phyloP scores from a whole-genome alignment of 2,888 invertebrate genomes.

The Automeris io region DNA sequence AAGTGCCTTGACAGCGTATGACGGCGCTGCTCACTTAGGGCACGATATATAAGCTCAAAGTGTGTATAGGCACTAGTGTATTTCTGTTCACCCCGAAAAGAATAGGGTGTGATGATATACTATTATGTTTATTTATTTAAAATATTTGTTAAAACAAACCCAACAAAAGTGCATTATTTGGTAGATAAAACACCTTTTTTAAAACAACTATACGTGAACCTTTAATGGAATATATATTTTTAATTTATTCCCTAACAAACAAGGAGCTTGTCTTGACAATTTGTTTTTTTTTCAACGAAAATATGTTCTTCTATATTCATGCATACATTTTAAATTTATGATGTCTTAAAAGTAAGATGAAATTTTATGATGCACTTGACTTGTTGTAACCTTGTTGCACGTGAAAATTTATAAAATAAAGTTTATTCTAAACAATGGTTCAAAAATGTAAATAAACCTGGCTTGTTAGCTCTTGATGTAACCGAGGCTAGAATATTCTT shows the following conservation, averaged over 20 bases:
- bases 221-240: not conserved
- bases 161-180: slow-evolving; percentile 1
- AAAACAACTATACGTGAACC: too few relatives aligned
- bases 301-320: not conserved
- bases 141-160: too few relatives aligned
- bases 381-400: slow-evolving; percentile 26
- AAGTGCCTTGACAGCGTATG: too few relatives aligned
- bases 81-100: too few relatives aligned
- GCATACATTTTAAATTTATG: slow-evolving; percentile 4
- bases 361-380: slow-evolving; percentile 28
- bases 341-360: slow-evolving; percentile 15
- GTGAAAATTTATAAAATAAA: slow-evolving; percentile 20
- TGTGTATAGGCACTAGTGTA: too few relatives aligned
- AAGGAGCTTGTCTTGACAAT: not conserved
- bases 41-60: too few relatives aligned
- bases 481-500: not conserved
- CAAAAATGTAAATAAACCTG: slow-evolving; percentile 19
- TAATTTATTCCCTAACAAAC: not conserved
- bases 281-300: not conserved
- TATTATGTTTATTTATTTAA: too few relatives aligned
- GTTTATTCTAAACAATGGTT: slow-evolving; percentile 22
- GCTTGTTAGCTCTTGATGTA: slow-evolving; percentile 13
- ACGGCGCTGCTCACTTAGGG: too few relatives aligned
- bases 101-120: too few relatives aligned
- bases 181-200: not conserved